Conservation (phyloP, 2,888 invertebrate species). For the Fragum whitleyi region DNA sequence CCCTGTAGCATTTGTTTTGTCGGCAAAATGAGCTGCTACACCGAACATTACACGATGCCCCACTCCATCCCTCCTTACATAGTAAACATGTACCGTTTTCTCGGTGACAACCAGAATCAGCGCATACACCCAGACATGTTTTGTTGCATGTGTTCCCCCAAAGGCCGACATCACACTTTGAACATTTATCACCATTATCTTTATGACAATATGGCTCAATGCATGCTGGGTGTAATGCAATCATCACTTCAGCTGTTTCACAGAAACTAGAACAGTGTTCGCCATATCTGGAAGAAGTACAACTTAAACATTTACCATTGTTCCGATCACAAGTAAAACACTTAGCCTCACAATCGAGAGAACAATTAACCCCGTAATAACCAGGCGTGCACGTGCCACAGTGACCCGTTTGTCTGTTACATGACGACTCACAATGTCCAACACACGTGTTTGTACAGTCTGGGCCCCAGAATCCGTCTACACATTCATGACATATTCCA, state of each 20-base stretch:
- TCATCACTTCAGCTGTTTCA: not conserved
- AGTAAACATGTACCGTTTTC: slow-evolving; percentile 9
- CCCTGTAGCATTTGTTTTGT: slow-evolving; percentile 5
- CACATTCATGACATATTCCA: not conserved
- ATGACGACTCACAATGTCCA: not conserved
- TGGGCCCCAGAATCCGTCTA: not conserved
- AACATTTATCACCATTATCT: slow-evolving; percentile 1
- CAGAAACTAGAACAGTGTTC: slow-evolving; percentile 5
- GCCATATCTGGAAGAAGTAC: not conserved
- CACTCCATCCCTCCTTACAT: slow-evolving; percentile 15
- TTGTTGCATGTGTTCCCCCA: slow-evolving; percentile 27
- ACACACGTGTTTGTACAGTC: not conserved
- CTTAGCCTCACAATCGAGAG: not conserved
- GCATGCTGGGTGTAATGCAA: not conserved
- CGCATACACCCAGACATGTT: not conserved
- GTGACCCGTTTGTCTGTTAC: not conserved
- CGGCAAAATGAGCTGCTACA: not conserved
- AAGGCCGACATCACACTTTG: slow-evolving; percentile 12
- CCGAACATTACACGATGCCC: not conserved
- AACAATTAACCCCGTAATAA: not conserved
- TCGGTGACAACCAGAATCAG: not conserved
- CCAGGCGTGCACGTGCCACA: not conserved
- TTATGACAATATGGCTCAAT: not conserved
- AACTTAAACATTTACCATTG: not conserved
- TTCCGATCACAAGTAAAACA: slow-evolving; percentile 6